Percentiles rank a stretch among this genome's conserved stretches.
Conservation (phyloP, 2,113 vertebrate genomes). For the Rafetus swinhoei region DNA sequence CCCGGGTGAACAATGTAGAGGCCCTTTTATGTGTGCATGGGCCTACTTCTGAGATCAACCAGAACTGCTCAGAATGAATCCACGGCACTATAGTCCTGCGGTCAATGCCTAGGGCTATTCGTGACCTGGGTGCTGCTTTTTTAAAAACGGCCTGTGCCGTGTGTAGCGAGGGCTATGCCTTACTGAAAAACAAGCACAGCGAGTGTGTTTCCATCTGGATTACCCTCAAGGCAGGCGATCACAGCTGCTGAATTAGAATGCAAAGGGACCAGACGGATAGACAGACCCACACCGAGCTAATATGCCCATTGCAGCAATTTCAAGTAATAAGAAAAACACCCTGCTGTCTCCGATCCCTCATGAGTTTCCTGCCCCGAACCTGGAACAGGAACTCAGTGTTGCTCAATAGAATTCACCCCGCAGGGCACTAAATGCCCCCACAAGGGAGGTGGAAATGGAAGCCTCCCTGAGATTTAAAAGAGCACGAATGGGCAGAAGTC, state of each 20-base stretch:
- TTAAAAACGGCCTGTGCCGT: slow-evolving; percentile 49
- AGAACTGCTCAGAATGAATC: slow-evolving; percentile 46
- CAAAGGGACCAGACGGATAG: background rate
- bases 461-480: background rate
- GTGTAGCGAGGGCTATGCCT: slow-evolving; percentile 47
- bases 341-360: background rate
- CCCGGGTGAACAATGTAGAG: slow-evolving; percentile 20
- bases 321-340: background rate
- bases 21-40: slow-evolving; percentile 58
- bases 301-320: background rate
- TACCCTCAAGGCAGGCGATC: slow-evolving; percentile 43
- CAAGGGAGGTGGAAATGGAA: background rate
- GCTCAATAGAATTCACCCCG: rapidly evolving
- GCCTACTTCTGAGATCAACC: slow-evolving; percentile 13
- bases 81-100: slow-evolving; percentile 42
- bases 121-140: slow-evolving; percentile 44
- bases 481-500: background rate
- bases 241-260: slow-evolving; percentile 33
- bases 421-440: background rate
- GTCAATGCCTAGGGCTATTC: slow-evolving; percentile 42
- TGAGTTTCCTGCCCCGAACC: background rate
- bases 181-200: background rate
- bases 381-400: background rate
- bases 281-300: background rate
- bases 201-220: slow-evolving; percentile 42